These are phyloP conservation scores for Engraulis encrasicolus DNA, from an alignment of 2,113 vertebrate genomes.

Conservation along the genomic window DNA sequence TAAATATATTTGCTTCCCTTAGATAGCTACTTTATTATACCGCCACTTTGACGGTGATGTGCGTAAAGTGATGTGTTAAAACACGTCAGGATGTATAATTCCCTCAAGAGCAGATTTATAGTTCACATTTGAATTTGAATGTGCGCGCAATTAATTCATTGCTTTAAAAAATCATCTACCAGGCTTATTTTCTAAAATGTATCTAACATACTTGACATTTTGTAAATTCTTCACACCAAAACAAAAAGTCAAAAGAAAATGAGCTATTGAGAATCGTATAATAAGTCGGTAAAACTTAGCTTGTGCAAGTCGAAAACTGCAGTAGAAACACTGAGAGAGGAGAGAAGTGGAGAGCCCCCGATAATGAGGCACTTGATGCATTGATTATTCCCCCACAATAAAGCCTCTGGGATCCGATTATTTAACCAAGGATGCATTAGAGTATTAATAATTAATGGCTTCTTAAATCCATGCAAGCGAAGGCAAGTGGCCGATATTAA, in stretches of 20 bases:
- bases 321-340: not conserved
- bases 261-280: not conserved
- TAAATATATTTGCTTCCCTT: not conserved
- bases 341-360: not conserved
- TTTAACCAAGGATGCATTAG: constrained; percentile 64
- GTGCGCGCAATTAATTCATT: not conserved
- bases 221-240: not conserved
- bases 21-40: not conserved
- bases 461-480: constrained; percentile 61
- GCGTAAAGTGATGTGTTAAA: not conserved
- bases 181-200: not conserved
- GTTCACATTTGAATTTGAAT: not conserved
- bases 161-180: not conserved
- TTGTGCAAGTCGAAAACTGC: not conserved
- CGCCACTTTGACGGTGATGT: not conserved
- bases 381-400: constrained; percentile 58
- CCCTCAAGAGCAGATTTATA: not conserved
- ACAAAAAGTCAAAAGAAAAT: not conserved
- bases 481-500: constrained; percentile 69
- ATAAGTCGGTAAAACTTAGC: not conserved
- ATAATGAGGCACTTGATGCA: constrained; percentile 30
- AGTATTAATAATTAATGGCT: constrained; percentile 31
- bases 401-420: constrained; percentile 72
- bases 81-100: not conserved
- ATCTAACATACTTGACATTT: not conserved